Evolutionary conservation across 2,113 vertebrate genomes (phyloP), one percentile per base, ranked within the genome.

Genomic region (Sphaerodactylus townsendi): DNA sequence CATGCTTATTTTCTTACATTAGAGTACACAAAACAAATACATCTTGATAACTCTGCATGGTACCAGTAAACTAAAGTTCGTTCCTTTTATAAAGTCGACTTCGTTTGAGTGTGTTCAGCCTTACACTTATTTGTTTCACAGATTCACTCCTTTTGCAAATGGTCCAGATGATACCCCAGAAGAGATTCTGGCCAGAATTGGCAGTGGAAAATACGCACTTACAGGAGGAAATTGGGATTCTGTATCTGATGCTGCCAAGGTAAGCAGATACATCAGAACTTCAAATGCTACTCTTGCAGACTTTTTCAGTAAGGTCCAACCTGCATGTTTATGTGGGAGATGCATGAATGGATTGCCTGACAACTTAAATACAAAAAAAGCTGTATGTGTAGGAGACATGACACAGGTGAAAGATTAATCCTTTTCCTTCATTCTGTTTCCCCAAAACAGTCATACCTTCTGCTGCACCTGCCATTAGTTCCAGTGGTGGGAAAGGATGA

Each of bases 121-220:
- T n/a, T n/a, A n/a, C n/a, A 41, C 10, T 3, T 3, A 4, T 37
- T 56, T 76, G 62, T n/a, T 1, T 0, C 70, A 33, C 41, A 99
- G 98, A 15, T 98, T 99, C 91, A 99, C 98, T 46, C 98, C 98
- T 0, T 99, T 99, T 92, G 98, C 98, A 56, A 98, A 97, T 25
- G 97, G 98, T 17, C 96, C 97, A 0, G 97, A 98, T 0, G 98
- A 99, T 83, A 97, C 97, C 0, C 96, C 98, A 1, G 98, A 99
- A 87, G 98, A 99, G 93, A 99, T 99, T 78, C 91, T 99, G 92
- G 98, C 98, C 10, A 96, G 98, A 83, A 99, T 99, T 1, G 97
- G 98, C 88, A 96, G 98, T 11, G 98, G 98, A 46, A 97, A 98
- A 91, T 98, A 97, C 0, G 94, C 96, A 2, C 96, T 98, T 28